Conservation (phyloP, 2,113 vertebrate genomes). For the Egretta garzetta region DNA sequence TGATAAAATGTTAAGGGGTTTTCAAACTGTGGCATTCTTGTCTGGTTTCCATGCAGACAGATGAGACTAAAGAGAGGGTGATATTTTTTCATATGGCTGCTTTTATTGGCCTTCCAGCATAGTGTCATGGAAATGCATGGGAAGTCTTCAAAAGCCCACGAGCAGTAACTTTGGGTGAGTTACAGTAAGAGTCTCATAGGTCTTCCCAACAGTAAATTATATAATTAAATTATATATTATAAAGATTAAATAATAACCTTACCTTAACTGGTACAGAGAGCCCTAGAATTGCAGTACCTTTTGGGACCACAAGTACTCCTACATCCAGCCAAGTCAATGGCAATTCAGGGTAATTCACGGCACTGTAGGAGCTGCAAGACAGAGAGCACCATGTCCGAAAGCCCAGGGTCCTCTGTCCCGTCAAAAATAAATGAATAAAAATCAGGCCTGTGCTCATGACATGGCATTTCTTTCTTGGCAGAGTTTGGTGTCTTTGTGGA, state of each 20-base stretch:
- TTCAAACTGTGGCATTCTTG: not conserved
- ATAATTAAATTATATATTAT: not conserved
- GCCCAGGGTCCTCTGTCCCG: not conserved
- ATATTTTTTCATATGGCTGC: not conserved
- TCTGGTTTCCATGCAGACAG: not conserved
- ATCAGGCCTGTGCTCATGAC: not conserved
- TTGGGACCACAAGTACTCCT: not conserved
- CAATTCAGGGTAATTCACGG: not conserved
- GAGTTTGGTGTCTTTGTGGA: slow-evolving; percentile 98
- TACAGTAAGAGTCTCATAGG: not conserved
- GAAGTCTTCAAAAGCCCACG: not conserved
- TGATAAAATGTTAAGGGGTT: not conserved
- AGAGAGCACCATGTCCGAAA: not conserved
- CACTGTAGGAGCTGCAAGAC: not conserved
- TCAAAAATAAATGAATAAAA: not conserved
- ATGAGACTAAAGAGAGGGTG: not conserved
- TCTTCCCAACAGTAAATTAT: not conserved
- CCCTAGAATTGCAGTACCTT: not conserved
- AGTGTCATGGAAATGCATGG: not conserved
- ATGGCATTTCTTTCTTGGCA: slow-evolving; percentile 56
- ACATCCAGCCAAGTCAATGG: not conserved
- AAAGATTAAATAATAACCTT: not conserved
- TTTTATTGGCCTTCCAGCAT: not conserved
- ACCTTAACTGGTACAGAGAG: not conserved
- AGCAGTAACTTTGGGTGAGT: not conserved